Evolutionary conservation across 2,113 vertebrate genomes (phyloP).

Genomic region (Oxygymnocypris stewartii): DNA sequence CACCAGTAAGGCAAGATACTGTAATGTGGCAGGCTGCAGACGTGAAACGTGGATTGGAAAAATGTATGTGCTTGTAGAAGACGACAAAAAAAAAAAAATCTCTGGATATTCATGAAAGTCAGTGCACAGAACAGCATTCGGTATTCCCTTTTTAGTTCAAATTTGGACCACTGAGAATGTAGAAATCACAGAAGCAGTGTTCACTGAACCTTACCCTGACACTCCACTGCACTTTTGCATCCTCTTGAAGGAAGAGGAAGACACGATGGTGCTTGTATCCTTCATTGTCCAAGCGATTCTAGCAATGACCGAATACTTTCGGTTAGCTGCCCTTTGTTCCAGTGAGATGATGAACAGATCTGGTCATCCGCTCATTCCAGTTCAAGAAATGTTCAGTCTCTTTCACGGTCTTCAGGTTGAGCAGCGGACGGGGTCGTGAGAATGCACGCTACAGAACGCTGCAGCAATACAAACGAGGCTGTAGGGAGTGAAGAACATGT

Average conservation of each 20-base stretch:
- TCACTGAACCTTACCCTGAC: neutral
- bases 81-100: neutral
- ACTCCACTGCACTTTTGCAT: constrained; percentile 3
- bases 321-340: neutral
- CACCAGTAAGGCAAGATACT: constrained; percentile 55
- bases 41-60: neutral
- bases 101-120: constrained; percentile 21
- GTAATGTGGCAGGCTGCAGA: constrained; percentile 27
- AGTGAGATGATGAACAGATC: constrained; percentile 28
- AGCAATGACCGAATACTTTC: neutral
- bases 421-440: neutral
- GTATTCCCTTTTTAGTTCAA: constrained; percentile 18
- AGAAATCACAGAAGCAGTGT: neutral
- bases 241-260: neutral
- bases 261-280: neutral
- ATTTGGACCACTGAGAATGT: neutral
- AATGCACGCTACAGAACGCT: neutral
- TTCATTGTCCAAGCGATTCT: neutral
- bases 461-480: constrained; percentile 59
- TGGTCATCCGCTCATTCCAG: constrained; percentile 8
- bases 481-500: constrained; percentile 63
- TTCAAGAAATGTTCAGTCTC: neutral
- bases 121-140: constrained; percentile 3
- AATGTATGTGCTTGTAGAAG: constrained; percentile 9
- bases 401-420: neutral